These are phyloP conservation scores for Palaemon carinicauda DNA, from an alignment of 1,140 invertebrate genomes.

Conservation along the genomic window DNA sequence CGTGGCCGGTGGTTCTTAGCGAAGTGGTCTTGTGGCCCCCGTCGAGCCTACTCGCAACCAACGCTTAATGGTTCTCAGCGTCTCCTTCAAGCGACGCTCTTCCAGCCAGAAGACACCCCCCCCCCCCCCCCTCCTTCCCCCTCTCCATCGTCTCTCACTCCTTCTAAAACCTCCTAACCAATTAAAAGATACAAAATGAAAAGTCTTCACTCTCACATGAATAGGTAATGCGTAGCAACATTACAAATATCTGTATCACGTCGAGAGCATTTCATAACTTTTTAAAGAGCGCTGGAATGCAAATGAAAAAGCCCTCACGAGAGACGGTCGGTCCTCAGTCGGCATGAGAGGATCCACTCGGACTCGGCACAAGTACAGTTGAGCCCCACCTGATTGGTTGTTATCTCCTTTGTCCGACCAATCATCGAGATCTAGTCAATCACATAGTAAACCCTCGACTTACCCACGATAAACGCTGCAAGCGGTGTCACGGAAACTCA, in stretches of 20 bases:
- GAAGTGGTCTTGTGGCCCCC: slow-evolving; percentile 50
- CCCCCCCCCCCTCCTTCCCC: too few species aligned
- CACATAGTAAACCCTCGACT: slow-evolving; percentile 47
- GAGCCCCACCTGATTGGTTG: slow-evolving; percentile 44
- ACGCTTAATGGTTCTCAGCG: slow-evolving; percentile 41
- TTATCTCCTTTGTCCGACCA: slow-evolving; percentile 52
- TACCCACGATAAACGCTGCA: slow-evolving; percentile 39
- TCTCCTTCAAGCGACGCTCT: slow-evolving; percentile 3
- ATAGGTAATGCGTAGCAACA: slow-evolving; percentile 49
- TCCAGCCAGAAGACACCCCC: slow-evolving; percentile 22
- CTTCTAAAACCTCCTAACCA: slow-evolving; percentile 40
- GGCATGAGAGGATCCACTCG: slow-evolving; percentile 4
- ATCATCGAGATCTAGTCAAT: slow-evolving; percentile 48
- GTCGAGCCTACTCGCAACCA: slow-evolving; percentile 28
- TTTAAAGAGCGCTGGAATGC: slow-evolving; percentile 42
- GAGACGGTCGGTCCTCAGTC: too few species aligned
- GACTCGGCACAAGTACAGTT: slow-evolving; percentile 35
- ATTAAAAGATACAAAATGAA: slow-evolving; percentile 37
- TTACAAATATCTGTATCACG: slow-evolving; percentile 51
- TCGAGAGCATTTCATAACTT: slow-evolving; percentile 42
- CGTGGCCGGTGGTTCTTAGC: slow-evolving; percentile 39
- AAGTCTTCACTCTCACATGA: slow-evolving; percentile 12
- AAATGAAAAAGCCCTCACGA: slow-evolving; percentile 40
- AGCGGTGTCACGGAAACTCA: too few species aligned
- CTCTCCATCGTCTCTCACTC: too few species aligned